phyloP scores from a whole-genome alignment of 2,888 invertebrate genomes.

The Ormyrus rosae region DNA sequence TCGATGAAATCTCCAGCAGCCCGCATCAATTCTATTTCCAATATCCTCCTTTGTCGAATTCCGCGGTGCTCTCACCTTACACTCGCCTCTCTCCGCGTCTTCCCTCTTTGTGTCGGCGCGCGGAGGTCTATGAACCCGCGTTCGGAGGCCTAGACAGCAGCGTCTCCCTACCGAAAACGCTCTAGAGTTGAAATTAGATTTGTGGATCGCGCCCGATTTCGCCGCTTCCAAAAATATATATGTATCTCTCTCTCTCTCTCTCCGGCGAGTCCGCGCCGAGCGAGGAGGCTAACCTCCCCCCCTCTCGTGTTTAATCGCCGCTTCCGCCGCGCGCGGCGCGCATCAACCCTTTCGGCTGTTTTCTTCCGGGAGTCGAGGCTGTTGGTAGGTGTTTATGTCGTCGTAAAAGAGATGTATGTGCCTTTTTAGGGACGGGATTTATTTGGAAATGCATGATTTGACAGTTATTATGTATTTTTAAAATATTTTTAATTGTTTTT shows the following conservation, averaged over 20 bases:
- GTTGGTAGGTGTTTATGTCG: too few relatives aligned
- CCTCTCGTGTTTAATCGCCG: constrained; percentile 18
- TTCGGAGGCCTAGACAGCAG: background rate
- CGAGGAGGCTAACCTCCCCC: background rate
- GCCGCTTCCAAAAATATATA: constrained; percentile 46
- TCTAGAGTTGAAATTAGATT: constrained; percentile 57
- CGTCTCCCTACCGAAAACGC: background rate
- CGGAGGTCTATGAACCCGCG: constrained; percentile 42
- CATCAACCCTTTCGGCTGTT: constrained; percentile 20
- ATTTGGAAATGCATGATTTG: too few relatives aligned
- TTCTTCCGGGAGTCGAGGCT: too few relatives aligned
- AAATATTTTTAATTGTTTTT: too few relatives aligned
- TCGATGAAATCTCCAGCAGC: too few relatives aligned
- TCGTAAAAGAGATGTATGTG: background rate
- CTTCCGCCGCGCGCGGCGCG: background rate
- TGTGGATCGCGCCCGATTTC: constrained; percentile 55
- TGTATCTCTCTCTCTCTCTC: too few relatives aligned
- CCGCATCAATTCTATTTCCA: background rate
- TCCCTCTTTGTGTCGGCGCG: background rate
- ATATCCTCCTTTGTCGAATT: constrained; percentile 14
- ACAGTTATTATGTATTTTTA: too few relatives aligned
- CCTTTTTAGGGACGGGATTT: background rate
- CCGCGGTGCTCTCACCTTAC: background rate
- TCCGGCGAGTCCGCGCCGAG: background rate
- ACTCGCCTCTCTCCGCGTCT: background rate